Conservation (phyloP, 1,140 invertebrate genomes). For the Zaprionus africanus region DNA sequence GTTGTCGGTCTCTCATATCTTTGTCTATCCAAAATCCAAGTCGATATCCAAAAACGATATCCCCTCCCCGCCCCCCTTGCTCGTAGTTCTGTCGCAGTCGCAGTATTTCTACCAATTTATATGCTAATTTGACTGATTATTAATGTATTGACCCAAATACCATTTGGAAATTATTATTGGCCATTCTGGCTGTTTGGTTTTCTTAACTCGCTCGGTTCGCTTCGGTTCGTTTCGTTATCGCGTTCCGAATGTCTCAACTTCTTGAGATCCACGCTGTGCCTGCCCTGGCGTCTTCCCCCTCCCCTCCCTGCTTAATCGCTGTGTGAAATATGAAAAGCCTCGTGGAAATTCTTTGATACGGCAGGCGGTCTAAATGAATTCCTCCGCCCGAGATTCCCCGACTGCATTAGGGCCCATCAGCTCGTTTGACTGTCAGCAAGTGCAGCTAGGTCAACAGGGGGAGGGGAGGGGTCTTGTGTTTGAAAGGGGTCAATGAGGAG, state of each 20-base stretch:
- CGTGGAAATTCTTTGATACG: conserved; percentile 46
- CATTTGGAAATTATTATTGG: conserved; percentile 78
- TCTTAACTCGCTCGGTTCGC: conserved; percentile 36
- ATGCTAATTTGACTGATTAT: conserved; percentile 84
- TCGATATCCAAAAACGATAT: conserved; percentile 34
- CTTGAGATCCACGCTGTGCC: not conserved
- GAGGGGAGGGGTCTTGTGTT: no score
- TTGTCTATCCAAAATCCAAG: conserved; percentile 21
- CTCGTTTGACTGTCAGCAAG: conserved; percentile 56
- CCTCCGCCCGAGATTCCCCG: not conserved
- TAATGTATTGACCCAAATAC: conserved; percentile 84
- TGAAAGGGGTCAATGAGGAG: not conserved
- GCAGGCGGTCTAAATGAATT: conserved; percentile 35
- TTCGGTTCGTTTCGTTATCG: conserved; percentile 45
- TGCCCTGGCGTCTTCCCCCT: conserved; percentile 13
- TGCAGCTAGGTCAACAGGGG: conserved; percentile 22
- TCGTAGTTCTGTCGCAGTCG: conserved; percentile 28
- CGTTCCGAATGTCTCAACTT: conserved; percentile 56
- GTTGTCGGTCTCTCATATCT: conserved; percentile 54
- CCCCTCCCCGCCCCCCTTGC: conserved; percentile 1
- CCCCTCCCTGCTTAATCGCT: conserved; percentile 18
- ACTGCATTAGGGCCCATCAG: conserved; percentile 46
- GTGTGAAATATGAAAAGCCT: conserved; percentile 46
- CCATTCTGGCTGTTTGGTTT: conserved; percentile 74
- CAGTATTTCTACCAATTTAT: conserved; percentile 76